Evolutionary conservation across 2,797 vertebrate genomes (phyloP), one percentile per base, ranked within the genome.

Genomic region (Crypturellus tataupa): DNA sequence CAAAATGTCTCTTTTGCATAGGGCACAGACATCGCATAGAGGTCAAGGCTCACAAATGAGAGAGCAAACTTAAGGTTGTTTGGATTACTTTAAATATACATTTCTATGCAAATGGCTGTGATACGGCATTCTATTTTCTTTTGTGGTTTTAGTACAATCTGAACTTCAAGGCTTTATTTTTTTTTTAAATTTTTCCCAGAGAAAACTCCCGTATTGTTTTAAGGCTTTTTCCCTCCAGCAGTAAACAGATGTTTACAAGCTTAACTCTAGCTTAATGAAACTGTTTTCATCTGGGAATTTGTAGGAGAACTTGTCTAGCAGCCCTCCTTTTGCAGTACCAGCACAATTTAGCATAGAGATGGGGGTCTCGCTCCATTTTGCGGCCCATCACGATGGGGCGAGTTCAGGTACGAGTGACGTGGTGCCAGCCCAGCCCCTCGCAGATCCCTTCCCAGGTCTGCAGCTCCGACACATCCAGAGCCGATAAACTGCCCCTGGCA

Each of bases 241-340:
- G 29, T 82, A 58, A 90, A 55, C 68, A 85, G 71, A 37, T 89
- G 64, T 58, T 95, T 51, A 75, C 79, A 87, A 64, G 25, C 9
- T 87, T 90, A 58, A 59, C 27, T 64, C 13, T 40, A 16, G 29
- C 55, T 84, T 71, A 62, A 64, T 80, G 24, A 18, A 60, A 63
- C 16, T 10, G 9, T 0, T 27, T 91, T 86, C 60, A 3, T n/a
- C 29, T 53, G 25, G 16, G 19, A 82, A 24, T 80, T 93, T 96
- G 75, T 49, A 68, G 56, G 15, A 37, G 47, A 47, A 8, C 4
- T 60, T 60, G 29, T 58, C 0, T 0, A 67, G 35, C 24, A 56
- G 39, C 46, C 49, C 85, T 87, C 64, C 40, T 73, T 42, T 42
- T 84, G 56, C 29, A 84, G 63, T 40, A 55, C 16, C 11, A 70